phyloP scores from a whole-genome alignment of 2,797 vertebrate genomes.

The Smutsia gigantea region DNA sequence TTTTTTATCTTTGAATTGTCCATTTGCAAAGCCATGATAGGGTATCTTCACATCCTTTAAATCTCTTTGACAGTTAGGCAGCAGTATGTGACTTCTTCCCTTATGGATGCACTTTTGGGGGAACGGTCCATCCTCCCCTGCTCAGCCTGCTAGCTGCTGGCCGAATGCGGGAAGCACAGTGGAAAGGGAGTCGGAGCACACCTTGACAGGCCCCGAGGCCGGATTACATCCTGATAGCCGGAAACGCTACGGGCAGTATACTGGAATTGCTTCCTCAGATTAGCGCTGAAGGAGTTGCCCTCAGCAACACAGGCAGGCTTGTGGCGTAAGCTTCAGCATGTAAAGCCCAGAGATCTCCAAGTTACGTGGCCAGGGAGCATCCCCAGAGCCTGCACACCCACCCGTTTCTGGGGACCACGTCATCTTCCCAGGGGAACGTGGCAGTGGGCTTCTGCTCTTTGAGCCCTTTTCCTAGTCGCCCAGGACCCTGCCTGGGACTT shows the following conservation, averaged over 20 bases:
- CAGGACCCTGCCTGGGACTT: background rate
- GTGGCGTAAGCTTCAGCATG: too few species aligned
- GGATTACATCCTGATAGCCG: too few species aligned
- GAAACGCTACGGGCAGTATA: background rate
- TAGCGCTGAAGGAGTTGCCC: background rate
- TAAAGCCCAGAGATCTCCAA: background rate
- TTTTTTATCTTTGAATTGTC: background rate
- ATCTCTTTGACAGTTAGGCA: background rate
- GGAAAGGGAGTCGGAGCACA: too few species aligned
- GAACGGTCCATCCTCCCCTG: background rate
- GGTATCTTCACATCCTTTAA: background rate
- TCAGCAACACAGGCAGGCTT: background rate
- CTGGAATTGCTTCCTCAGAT: background rate
- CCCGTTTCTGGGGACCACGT: background rate
- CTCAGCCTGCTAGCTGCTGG: background rate
- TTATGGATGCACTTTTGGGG: background rate
- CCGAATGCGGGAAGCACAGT: background rate
- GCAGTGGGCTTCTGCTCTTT: background rate
- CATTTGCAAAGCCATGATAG: background rate
- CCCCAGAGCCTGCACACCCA: fast-evolving
- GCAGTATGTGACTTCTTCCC: background rate
- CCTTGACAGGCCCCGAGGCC: background rate
- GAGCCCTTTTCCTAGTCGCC: too few species aligned
- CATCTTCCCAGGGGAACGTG: too few species aligned
- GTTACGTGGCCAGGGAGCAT: background rate